Conservation (phyloP, 1,140 invertebrate genomes). For the Lordiphosa collinella region DNA sequence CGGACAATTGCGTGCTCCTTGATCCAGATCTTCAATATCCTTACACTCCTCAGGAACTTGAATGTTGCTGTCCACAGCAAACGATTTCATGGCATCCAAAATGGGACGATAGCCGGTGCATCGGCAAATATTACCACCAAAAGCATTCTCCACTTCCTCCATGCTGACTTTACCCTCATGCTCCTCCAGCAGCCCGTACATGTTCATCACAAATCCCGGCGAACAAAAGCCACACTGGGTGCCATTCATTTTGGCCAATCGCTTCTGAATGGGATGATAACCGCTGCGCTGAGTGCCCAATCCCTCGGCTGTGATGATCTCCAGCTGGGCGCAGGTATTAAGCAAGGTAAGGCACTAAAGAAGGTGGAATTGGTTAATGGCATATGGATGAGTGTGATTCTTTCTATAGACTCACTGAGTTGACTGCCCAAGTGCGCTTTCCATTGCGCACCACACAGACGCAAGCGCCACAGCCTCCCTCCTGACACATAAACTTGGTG, state of each 20-base stretch:
- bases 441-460: slow-evolving; percentile 84
- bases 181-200: slow-evolving; percentile 84
- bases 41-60: slow-evolving; percentile 80
- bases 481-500: slow-evolving; percentile 90
- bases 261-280: slow-evolving; percentile 86
- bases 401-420: slow-evolving; percentile 85
- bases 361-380: neutral
- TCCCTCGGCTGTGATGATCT: slow-evolving; percentile 89
- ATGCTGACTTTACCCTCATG: slow-evolving; percentile 82
- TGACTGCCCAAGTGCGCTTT: slow-evolving; percentile 84
- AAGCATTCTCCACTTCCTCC: slow-evolving; percentile 87
- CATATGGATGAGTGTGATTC: neutral
- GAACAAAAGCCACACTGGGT: slow-evolving; percentile 92
- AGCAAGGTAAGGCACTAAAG: slow-evolving; percentile 86
- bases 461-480: slow-evolving; percentile 92
- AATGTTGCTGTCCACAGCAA: slow-evolving; percentile 85
- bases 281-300: slow-evolving; percentile 85
- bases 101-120: slow-evolving; percentile 94
- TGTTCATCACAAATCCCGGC: slow-evolving; percentile 92
- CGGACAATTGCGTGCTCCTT: slow-evolving; percentile 41
- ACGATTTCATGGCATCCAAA: slow-evolving; percentile 89
- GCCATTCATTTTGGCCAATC: slow-evolving; percentile 86
- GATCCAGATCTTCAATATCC: slow-evolving; percentile 64
- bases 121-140: slow-evolving; percentile 91
- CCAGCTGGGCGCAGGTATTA: slow-evolving; percentile 87